Base-by-base conservation (phyloP, 2,888 invertebrate species). In the Pollenia amentaria region DNA sequence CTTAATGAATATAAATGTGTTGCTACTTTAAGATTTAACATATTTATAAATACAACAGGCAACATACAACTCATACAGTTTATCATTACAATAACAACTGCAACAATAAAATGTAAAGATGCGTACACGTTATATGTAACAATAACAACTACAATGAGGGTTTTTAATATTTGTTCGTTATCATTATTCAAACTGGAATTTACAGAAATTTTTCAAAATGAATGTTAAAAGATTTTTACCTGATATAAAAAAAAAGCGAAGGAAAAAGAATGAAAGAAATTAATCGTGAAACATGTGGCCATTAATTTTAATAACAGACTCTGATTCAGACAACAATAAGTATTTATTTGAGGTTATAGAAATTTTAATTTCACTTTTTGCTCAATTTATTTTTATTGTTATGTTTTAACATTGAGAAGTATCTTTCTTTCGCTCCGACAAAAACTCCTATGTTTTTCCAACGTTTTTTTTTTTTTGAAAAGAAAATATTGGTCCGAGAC, bases 1-100 rank as follows among this genome's bases (percentile, higher is more conserved):
- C 72, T 77, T 81, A 85, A 85, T 85, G 72, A 85, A 81, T 76
- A 85, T 46, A 77, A 85, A 85, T 80, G 76, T 76, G 76, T 76
- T 76, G 16, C 7, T 70, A 46, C 40, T 75, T 62, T 69, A 40
- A 75, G 62, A 55, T 72, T 14, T 48, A 46, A 64, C 40, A 51
- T 12, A n/a, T 6, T 21, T 2, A 57, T 18, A 46, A 38, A 46
- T 29, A 53, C 14, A 7, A 42, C 10, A 42, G 44, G 9, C 60
- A 53, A 44, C 18, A 62, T 29, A 29, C 4, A 29, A 29, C 29
- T 29, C 29, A 29, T 29, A 6, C 29, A 29, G 6, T 29, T 29
- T 6, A 29, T 6, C 29, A 29, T 29, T 6, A 29, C 29, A 29
- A 29, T 29, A 29, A 6, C 29, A 29, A 29, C 29, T 29, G n/a